These are phyloP conservation scores for Gouania willdenowi DNA, from an alignment of 2,797 vertebrate genomes.

Conservation along the genomic window DNA sequence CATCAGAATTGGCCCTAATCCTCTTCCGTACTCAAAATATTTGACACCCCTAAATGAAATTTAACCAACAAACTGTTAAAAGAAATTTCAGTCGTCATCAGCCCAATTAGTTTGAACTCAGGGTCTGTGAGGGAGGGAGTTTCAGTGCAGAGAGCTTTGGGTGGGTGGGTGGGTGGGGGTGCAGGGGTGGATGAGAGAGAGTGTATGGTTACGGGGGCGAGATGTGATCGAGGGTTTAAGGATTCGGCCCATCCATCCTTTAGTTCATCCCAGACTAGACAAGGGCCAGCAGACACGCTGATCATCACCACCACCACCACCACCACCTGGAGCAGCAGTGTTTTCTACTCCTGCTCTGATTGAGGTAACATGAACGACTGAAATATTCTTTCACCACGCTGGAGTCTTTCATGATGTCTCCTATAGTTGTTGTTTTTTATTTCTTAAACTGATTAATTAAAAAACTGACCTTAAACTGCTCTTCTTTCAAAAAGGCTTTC, in stretches of 20 bases:
- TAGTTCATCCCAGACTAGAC: conserved; percentile 30
- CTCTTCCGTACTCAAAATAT: no score
- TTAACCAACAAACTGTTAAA: no score
- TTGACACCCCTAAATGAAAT: no score
- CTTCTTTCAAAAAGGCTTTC: no score
- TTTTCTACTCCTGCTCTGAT: conserved; percentile 19
- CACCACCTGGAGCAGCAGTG: no score
- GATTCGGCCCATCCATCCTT: conserved; percentile 48
- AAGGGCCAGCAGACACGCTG: conserved; percentile 2
- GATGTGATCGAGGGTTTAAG: conserved; percentile 57
- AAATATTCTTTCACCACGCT: conserved; percentile 27
- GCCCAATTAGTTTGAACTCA: conserved; percentile 1
- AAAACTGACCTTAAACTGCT: no score
- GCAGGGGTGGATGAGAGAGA: not conserved
- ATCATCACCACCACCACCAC: no score
- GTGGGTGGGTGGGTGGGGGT: conserved; percentile 9
- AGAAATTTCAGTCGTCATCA: no score
- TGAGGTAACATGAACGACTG: conserved; percentile 45
- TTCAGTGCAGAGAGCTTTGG: no score
- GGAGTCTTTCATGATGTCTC: no score
- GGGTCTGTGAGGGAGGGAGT: conserved; percentile 4
- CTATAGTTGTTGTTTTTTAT: conserved; percentile 4
- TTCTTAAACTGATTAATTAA: no score
- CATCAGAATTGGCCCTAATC: no score
- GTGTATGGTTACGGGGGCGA: conserved; percentile 17